Conservation (phyloP, 2,113 vertebrate genomes). For the Myrmophylax atrothorax region DNA sequence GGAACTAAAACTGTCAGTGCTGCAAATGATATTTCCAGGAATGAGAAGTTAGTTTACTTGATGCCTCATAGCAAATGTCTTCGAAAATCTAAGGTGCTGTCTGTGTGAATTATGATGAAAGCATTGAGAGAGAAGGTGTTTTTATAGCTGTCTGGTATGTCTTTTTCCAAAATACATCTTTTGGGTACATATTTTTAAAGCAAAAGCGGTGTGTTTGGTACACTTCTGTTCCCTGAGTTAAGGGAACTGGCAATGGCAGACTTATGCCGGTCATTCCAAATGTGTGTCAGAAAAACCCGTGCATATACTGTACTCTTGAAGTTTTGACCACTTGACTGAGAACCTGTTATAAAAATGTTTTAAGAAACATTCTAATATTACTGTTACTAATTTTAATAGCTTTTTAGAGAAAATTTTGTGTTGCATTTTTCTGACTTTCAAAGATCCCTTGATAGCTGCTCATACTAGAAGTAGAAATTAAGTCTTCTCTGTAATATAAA, state of each 20-base stretch:
- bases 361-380: not conserved
- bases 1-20: not conserved
- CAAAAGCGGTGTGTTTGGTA: not conserved
- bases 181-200: not conserved
- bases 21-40: conserved; percentile 45
- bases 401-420: not conserved
- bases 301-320: not conserved
- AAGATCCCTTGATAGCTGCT: not conserved
- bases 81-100: not conserved
- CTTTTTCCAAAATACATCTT: not conserved
- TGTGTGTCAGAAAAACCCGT: fast-evolving
- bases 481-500: not conserved
- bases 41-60: conserved; percentile 38
- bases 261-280: fast-evolving
- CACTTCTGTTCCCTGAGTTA: not conserved
- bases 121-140: not conserved
- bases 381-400: not conserved
- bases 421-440: not conserved
- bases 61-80: conserved; percentile 18
- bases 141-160: not conserved
- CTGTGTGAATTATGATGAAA: not conserved
- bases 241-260: not conserved
- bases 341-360: not conserved
- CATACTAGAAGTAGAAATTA: not conserved
- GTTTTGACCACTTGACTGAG: not conserved